Base-by-base conservation (phyloP, 53 echinoderm and acorn worm species). In the Paracentrotus lividus region DNA sequence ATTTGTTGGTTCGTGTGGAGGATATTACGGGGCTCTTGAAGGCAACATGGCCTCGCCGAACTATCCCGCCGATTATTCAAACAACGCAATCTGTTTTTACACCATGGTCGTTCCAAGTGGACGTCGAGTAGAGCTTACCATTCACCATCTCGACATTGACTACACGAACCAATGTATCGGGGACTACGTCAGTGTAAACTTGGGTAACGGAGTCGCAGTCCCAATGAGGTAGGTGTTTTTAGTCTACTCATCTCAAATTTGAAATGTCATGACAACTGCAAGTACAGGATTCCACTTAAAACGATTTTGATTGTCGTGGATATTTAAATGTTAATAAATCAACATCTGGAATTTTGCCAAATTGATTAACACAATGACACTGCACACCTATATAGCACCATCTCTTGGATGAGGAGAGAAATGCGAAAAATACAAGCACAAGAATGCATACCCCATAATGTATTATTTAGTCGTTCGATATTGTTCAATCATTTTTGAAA, bases 31-130 rank as follows among this genome's bases (percentile, higher is more conserved):
- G 31, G 89, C 88, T 24, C 88, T 88, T 24, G 42, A 76, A 20
- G 95, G 93, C 43, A 92, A 67, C 32, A 64, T 95, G 27, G 85
- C 92, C 13, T 88, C 93, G 14, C 93, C 92, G 12, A 93, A 94
- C 44, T 94, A 78, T 43, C 94, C 94, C 29, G 78, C 61, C 43
- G 69, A 43, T 34, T 93, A 93, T 31, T 43, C 53, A 5, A 87
- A 45, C 77, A 87, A 57, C 76, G 26, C 42, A 1, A 77, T 84
- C 42, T 95, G 95, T 26, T 68, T 36, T 66, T 93, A 93, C 59
- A 88, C 88, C 56, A 93, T 95, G 45, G 72, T 93, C 31, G 95
- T 89, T 34, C 93, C 90, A 10, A 29, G 3, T 0, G 90, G 90
- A 13, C 64, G 66, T 61, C 64, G 90, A 23, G 45, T 90, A 42